Conservation (phyloP, 2,888 invertebrate genomes). For the Elegia similella region DNA sequence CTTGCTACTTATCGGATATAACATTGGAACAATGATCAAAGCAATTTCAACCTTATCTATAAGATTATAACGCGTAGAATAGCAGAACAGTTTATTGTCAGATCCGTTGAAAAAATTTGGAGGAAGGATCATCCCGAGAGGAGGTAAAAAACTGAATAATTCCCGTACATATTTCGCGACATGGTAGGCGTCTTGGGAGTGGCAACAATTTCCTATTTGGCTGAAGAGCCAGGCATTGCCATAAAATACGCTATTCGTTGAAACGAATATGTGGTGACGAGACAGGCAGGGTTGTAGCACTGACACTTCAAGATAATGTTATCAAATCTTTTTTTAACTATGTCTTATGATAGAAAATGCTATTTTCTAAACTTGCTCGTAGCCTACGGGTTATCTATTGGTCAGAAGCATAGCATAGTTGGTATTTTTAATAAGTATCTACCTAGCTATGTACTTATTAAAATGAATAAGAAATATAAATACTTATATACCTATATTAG, state of each 20-base stretch:
- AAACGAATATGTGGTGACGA: conserved; percentile 46
- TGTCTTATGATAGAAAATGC: neutral
- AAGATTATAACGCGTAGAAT: conserved; percentile 22
- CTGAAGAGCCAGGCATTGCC: conserved; percentile 47
- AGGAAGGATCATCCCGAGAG: conserved; percentile 50
- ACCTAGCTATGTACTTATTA: too few species aligned
- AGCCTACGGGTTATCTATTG: too few species aligned
- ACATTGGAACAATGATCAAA: conserved; percentile 26
- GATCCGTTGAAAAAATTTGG: conserved; percentile 43
- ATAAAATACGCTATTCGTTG: conserved; percentile 58
- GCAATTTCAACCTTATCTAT: conserved; percentile 27
- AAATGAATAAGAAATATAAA: too few species aligned
- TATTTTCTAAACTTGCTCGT: too few species aligned
- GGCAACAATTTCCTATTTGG: conserved; percentile 69
- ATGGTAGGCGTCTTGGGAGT: conserved; percentile 61
- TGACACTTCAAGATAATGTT: neutral
- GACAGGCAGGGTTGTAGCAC: conserved; percentile 26
- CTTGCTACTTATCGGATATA: conserved; percentile 42
- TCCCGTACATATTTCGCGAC: conserved; percentile 63
- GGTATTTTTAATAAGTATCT: too few species aligned
- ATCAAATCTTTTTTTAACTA: neutral
- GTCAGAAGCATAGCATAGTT: too few species aligned
- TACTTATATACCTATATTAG: too few species aligned
- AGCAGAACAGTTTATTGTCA: conserved; percentile 24
- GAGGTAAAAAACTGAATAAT: conserved; percentile 72